Conservation (phyloP, 2,888 invertebrate genomes). For the Agrotis ipsilon region DNA sequence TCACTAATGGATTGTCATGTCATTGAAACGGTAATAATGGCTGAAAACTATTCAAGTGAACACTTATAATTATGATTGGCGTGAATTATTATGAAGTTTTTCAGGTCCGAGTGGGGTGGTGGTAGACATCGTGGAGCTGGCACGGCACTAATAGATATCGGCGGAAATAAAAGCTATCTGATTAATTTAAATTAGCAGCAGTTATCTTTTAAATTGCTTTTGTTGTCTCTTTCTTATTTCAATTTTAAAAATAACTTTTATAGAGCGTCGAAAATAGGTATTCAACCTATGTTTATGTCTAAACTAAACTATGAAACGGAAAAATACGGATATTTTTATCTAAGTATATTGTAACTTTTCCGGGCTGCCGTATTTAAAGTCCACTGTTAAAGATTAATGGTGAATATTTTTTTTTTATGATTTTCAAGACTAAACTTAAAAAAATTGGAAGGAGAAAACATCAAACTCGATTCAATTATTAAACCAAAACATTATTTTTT, state of each 20-base stretch:
- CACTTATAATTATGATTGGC: constrained; percentile 47
- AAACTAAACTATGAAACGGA: too few relatives aligned
- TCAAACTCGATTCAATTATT: too few relatives aligned
- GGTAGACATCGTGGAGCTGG: background rate
- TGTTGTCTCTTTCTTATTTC: background rate
- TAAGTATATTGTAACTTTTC: too few relatives aligned
- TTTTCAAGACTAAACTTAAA: background rate
- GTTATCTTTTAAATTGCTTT: background rate
- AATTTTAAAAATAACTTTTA: too few relatives aligned
- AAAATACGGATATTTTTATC: too few relatives aligned
- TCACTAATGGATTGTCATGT: constrained; percentile 31
- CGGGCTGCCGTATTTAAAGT: too few relatives aligned
- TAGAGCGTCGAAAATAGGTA: too few relatives aligned
- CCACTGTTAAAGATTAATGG: background rate
- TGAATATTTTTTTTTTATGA: background rate
- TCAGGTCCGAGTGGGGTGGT: constrained; percentile 34
- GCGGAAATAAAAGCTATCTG: constrained; percentile 30
- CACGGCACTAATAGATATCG: constrained; percentile 12
- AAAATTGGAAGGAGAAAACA: background rate
- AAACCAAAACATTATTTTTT: too few relatives aligned
- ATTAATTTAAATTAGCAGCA: constrained; percentile 3
- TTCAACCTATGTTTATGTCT: too few relatives aligned
- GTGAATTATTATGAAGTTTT: constrained; percentile 50
- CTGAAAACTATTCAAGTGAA: constrained; percentile 55
- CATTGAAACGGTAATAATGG: constrained; percentile 25